Conservation (phyloP, 2,797 vertebrate genomes). For the Gallinago nigripennis region DNA sequence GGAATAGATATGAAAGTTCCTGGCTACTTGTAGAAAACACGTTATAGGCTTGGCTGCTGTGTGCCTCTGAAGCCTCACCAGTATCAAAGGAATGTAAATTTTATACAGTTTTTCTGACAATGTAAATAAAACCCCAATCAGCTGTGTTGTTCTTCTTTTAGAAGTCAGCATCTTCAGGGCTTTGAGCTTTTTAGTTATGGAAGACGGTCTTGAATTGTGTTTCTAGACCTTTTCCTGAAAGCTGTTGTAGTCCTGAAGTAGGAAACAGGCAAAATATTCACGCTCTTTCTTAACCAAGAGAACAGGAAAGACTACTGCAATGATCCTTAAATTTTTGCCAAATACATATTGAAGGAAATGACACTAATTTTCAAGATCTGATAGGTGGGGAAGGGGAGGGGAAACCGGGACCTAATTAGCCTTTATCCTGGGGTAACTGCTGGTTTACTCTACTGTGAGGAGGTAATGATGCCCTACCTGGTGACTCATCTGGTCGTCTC, state of each 20-base stretch:
- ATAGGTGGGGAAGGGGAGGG: not conserved
- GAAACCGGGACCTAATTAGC: not conserved
- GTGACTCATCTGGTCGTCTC: not conserved
- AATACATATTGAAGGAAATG: not conserved
- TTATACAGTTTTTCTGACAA: not conserved
- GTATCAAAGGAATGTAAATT: not conserved
- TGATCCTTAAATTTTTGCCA: too few species aligned
- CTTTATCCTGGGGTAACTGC: not conserved
- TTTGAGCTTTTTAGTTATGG: not conserved
- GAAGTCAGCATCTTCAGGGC: not conserved
- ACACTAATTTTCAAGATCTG: not conserved
- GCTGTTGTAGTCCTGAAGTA: not conserved
- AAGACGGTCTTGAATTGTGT: accelerated
- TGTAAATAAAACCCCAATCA: not conserved
- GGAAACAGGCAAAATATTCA: not conserved
- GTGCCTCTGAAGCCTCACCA: not conserved
- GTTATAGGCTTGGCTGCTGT: not conserved
- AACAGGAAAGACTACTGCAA: not conserved
- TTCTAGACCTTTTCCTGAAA: not conserved
- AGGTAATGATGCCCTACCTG: not conserved
- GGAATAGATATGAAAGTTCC: not conserved
- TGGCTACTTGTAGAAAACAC: not conserved
- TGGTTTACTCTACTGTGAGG: not conserved
- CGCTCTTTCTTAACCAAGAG: not conserved
- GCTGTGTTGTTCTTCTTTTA: not conserved